These are phyloP conservation scores for Slavum lentiscoides DNA, from an alignment of 2,888 invertebrate species.

Conservation along the genomic window DNA sequence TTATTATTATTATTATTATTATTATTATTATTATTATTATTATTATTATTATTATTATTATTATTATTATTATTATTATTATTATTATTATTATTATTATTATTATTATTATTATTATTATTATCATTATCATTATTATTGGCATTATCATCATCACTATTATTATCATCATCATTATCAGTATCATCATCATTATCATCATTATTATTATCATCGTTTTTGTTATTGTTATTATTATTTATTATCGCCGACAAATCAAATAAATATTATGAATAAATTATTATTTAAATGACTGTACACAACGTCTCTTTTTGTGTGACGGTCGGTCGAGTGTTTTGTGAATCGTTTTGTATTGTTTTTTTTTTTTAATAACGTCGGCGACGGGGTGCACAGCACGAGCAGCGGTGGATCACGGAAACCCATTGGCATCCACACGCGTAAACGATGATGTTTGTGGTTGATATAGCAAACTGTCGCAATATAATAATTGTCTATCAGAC, in stretches of 20 bases:
- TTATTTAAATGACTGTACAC: no score
- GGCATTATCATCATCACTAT: slow-evolving; percentile 24
- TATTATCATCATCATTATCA: slow-evolving; percentile 10
- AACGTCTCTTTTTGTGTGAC: neutral
- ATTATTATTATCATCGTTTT: slow-evolving; percentile 17
- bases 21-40: slow-evolving; percentile 22
- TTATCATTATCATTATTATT: no score
- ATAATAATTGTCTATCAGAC: no score
- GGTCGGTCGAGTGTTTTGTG: slow-evolving; percentile 27
- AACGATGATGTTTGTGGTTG: no score
- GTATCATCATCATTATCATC: slow-evolving; percentile 3
- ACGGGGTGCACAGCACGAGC: slow-evolving; percentile 23
- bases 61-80: slow-evolving; percentile 37
- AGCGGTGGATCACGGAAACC: neutral
- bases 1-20: slow-evolving; percentile 36
- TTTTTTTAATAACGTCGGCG: neutral
- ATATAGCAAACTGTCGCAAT: no score
- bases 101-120: slow-evolving; percentile 20
- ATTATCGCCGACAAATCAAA: slow-evolving; percentile 42
- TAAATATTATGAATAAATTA: no score
- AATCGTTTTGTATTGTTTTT: slow-evolving; percentile 32
- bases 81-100: slow-evolving; percentile 21
- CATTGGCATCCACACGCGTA: neutral
- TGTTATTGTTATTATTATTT: no score
- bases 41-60: slow-evolving; percentile 16